Conservation (phyloP, 2,797 vertebrate species). For the Staurois parvus region DNA sequence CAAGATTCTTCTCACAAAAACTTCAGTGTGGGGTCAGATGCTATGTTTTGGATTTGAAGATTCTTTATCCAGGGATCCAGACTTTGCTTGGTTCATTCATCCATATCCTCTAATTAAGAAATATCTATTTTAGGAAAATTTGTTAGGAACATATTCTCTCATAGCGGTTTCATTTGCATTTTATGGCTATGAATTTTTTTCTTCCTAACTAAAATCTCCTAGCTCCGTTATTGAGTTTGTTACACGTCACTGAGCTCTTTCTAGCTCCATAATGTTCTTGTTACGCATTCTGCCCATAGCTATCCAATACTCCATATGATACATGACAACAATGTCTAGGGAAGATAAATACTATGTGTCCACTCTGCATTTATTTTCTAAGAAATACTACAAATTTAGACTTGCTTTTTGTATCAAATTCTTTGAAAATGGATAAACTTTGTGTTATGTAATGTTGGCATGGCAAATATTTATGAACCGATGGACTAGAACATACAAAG, state of each 20-base stretch:
- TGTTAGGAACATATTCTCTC: neutral
- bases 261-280: conserved; percentile 8
- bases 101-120: too few species aligned
- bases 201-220: conserved; percentile 8
- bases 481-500: too few species aligned
- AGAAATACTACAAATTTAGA: neutral
- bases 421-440: neutral
- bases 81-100: too few species aligned
- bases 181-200: conserved; percentile 13
- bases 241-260: conserved; percentile 13
- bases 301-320: conserved; percentile 18
- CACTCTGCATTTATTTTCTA: neutral
- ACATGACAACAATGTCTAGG: conserved; percentile 5
- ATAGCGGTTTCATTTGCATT: neutral
- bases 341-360: neutral
- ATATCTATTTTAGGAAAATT: neutral
- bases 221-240: conserved; percentile 6
- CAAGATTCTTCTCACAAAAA: too few species aligned
- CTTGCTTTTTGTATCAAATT: neutral
- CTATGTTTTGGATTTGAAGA: too few species aligned
- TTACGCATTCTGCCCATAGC: conserved; percentile 13
- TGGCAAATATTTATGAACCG: neutral
- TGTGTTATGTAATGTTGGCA: neutral
- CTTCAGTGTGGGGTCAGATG: too few species aligned
- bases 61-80: too few species aligned